Percentiles rank a stretch among this genome's conserved stretches.
These are phyloP conservation scores for Lasioglossum albipes DNA, from an alignment of 1,140 invertebrate genomes.

Conservation along the genomic window DNA sequence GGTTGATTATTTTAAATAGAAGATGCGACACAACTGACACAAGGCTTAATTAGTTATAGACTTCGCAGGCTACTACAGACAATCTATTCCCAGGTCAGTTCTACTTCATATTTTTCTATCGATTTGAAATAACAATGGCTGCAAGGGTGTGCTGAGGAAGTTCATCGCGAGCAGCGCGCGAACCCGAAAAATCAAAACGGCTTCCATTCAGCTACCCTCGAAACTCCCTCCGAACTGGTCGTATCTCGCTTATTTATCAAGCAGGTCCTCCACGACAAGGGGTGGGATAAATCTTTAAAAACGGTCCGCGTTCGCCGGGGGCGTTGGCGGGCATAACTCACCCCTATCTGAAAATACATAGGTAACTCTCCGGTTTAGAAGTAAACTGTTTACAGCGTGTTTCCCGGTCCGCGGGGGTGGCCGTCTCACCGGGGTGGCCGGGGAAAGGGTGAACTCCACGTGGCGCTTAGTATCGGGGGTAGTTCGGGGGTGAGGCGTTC, in stretches of 20 bases:
- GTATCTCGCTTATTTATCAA: conserved; percentile 50
- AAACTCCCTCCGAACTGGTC: conserved; percentile 23
- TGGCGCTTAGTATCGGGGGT: conserved; percentile 45
- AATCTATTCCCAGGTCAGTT: too few relatives aligned
- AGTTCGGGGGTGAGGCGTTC: conserved; percentile 63
- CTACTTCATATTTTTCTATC: too few relatives aligned
- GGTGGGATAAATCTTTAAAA: conserved; percentile 76
- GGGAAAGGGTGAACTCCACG: conserved; percentile 65
- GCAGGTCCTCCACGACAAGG: conserved; percentile 41
- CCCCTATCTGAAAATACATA: conserved; percentile 78
- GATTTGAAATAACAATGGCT: too few relatives aligned
- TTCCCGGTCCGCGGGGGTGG: conserved; percentile 48
- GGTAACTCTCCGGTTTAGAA: conserved; percentile 75
- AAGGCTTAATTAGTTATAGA: too few relatives aligned
- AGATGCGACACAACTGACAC: too few relatives aligned
- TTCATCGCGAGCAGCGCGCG: not conserved
- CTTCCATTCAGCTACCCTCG: not conserved
- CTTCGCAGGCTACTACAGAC: too few relatives aligned
- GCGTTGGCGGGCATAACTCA: conserved; percentile 72
- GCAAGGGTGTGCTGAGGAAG: not conserved
- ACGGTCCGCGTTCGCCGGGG: conserved; percentile 66
- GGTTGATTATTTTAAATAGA: too few relatives aligned
- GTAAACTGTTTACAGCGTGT: conserved; percentile 75
- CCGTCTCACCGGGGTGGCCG: conserved; percentile 14
- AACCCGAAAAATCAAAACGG: conserved; percentile 19